Percentiles rank a stretch among this genome's conserved stretches.
phyloP scores from a whole-genome alignment of 2,113 vertebrate genomes.

The Catagonus wagneri region DNA sequence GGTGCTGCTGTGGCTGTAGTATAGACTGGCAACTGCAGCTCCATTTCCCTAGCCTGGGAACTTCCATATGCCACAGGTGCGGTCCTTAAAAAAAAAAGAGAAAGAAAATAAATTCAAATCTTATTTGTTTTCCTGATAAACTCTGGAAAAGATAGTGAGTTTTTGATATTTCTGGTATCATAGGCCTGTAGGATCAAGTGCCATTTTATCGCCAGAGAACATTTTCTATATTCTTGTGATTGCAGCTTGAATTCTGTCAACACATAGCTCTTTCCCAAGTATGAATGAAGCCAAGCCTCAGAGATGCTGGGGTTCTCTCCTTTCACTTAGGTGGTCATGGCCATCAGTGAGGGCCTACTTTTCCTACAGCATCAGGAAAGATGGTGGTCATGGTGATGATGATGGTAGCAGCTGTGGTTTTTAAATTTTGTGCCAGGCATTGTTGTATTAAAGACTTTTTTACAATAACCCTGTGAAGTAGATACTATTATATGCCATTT shows the following conservation, averaged over 20 bases:
- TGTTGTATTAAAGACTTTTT: not conserved
- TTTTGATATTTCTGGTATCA: constrained; percentile 14
- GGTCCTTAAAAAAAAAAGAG: too few relatives aligned
- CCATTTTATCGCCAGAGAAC: not conserved
- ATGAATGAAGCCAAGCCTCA: not conserved
- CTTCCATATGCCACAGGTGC: too few relatives aligned
- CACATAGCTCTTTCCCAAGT: not conserved
- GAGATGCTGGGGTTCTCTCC: not conserved
- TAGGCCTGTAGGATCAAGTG: not conserved
- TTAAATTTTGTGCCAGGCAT: constrained; percentile 17
- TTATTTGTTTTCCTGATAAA: not conserved
- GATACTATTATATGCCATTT: constrained; percentile 3
- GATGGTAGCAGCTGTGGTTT: not conserved
- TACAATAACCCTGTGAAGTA: not conserved
- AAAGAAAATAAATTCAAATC: constrained; percentile 26
- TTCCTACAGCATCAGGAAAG: not conserved
- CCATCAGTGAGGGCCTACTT: not conserved
- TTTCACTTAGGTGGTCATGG: not conserved
- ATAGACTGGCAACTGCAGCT: too few relatives aligned
- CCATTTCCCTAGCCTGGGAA: too few relatives aligned
- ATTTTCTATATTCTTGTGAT: not conserved
- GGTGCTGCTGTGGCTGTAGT: too few relatives aligned
- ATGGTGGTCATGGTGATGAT: not conserved
- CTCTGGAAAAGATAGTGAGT: constrained; percentile 4
- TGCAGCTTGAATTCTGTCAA: not conserved